phyloP scores from a whole-genome alignment of 2,888 invertebrate species.

The Ashinkailepas kermadecensis region DNA sequence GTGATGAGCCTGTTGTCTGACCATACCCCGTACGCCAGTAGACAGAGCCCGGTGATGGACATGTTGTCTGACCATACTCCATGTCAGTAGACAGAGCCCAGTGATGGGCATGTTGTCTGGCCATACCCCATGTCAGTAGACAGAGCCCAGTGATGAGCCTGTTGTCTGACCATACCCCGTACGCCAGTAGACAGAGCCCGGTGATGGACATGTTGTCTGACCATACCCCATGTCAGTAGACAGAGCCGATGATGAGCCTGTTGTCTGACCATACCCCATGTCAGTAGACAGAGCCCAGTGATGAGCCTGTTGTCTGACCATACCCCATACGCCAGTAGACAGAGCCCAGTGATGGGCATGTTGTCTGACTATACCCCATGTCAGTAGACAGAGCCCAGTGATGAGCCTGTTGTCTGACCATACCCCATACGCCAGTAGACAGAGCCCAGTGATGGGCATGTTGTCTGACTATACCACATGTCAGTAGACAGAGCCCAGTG shows the following conservation, averaged over 20 bases:
- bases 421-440: background rate
- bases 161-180: background rate
- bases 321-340: background rate
- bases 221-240: no score
- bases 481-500: no score
- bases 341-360: no score
- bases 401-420: background rate
- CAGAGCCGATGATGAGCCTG: no score
- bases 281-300: background rate
- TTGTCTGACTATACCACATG: background rate
- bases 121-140: background rate
- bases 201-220: no score
- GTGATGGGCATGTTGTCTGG: background rate
- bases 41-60: no score
- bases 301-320: background rate
- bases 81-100: no score
- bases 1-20: background rate
- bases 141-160: background rate
- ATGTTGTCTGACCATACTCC: no score
- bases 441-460: background rate
- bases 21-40: background rate
- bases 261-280: background rate
- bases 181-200: background rate
- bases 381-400: no score
- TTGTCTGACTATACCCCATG: no score